phyloP scores from a whole-genome alignment of 2,888 invertebrate genomes.

The Zygaena filipendulae region DNA sequence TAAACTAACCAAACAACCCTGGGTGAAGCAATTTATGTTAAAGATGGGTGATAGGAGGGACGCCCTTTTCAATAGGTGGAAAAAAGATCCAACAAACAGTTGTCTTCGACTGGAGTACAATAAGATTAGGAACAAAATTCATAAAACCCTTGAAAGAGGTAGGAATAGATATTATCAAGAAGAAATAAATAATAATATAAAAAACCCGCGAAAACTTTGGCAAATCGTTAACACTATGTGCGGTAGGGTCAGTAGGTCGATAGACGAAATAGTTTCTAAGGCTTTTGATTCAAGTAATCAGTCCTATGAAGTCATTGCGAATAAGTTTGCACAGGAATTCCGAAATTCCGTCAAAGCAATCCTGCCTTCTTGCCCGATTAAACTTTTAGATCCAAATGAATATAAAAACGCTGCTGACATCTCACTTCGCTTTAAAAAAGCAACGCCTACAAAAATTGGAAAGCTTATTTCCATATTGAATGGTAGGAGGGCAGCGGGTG shows the following conservation, averaged over 20 bases:
- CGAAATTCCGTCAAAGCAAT: slow-evolving; percentile 7
- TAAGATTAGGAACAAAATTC: slow-evolving; percentile 3
- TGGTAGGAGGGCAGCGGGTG: slow-evolving; percentile 12
- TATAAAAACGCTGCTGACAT: slow-evolving; percentile 1
- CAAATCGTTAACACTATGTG: slow-evolving; percentile 1
- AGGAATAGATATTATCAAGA: slow-evolving; percentile 2
- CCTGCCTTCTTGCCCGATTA: slow-evolving; percentile 2
- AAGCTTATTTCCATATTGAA: slow-evolving; percentile 11
- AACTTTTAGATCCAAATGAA: slow-evolving; percentile 1
- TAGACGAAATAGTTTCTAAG: slow-evolving; percentile 4
- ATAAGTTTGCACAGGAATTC: slow-evolving; percentile 6
- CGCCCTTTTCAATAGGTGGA: slow-evolving; percentile 1
- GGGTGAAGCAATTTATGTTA: slow-evolving; percentile 1
- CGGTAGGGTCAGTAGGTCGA: slow-evolving; percentile 3
- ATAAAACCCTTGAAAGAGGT: slow-evolving; percentile 1
- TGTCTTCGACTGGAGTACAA: slow-evolving; percentile 1
- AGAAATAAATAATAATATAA: slow-evolving; percentile 1
- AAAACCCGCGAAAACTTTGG: slow-evolving; percentile 1
- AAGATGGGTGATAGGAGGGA: slow-evolving; percentile 1
- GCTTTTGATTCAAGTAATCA: slow-evolving; percentile 8
- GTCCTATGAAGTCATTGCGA: slow-evolving; percentile 3
- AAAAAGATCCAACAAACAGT: slow-evolving; percentile 1
- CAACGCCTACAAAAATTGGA: slow-evolving; percentile 1
- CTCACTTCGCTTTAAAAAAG: slow-evolving; percentile 3
- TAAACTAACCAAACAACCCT: slow-evolving; percentile 1